phyloP scores from a whole-genome alignment of 2,888 invertebrate species.

The Noctua pronuba region DNA sequence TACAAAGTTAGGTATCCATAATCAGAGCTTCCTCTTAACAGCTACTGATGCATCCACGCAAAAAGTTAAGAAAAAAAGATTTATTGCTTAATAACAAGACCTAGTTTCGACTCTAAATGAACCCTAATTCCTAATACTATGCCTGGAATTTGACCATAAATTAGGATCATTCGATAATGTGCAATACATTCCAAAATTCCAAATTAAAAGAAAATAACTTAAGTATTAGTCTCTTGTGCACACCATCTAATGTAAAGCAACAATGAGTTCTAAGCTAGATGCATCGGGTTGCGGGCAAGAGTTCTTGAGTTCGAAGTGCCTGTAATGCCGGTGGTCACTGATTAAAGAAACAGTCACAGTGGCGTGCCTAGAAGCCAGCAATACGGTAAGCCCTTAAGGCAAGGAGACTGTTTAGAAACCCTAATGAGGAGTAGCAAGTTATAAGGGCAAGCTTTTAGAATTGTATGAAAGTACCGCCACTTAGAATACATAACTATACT shows the following conservation, averaged over 20 bases:
- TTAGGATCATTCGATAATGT: conserved; percentile 23
- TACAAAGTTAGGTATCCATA: not conserved
- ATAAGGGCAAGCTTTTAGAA: too few species aligned
- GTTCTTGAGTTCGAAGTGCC: not conserved
- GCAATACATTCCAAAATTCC: conserved; percentile 7
- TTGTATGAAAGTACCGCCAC: too few species aligned
- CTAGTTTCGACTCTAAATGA: conserved; percentile 69
- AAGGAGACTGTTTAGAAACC: too few species aligned
- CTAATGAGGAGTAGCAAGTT: too few species aligned
- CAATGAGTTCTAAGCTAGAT: not conserved
- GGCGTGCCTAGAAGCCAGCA: too few species aligned
- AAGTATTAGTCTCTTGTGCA: not conserved
- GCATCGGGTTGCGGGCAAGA: not conserved
- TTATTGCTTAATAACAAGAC: conserved; percentile 69
- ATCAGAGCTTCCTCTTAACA: conserved; percentile 51
- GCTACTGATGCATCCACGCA: conserved; percentile 57
- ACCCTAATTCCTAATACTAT: conserved; percentile 64
- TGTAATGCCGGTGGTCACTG: not conserved
- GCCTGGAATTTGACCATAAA: conserved; percentile 61
- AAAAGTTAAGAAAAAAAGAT: conserved; percentile 67
- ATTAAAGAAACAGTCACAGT: not conserved
- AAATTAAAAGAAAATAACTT: not conserved
- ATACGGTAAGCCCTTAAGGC: too few species aligned
- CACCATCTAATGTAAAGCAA: not conserved
- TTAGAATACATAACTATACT: too few species aligned